A percentile compares a stretch with the other conserved stretches of the same genome.
Conservation (phyloP, 2,888 invertebrate species). For the Osedax fenrisi region DNA sequence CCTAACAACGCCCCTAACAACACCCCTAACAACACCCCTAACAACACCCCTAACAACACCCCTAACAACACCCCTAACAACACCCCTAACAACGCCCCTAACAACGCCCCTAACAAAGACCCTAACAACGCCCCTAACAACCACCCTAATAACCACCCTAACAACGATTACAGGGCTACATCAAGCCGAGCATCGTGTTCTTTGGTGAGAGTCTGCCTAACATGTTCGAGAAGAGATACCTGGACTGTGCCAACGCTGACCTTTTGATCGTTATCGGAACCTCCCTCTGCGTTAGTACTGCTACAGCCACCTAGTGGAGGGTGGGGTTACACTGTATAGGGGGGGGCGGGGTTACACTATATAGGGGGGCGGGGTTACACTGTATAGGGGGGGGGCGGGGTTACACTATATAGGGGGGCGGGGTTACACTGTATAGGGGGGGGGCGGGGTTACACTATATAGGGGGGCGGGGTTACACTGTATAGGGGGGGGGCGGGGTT, state of each 20-base stretch:
- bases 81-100: not conserved
- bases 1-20: no score
- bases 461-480: no score
- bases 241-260: constrained; percentile 34
- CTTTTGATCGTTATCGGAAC: constrained; percentile 36
- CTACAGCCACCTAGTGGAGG: no score
- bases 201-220: constrained; percentile 36
- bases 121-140: not conserved
- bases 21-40: no score
- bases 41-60: not conserved
- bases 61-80: not conserved
- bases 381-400: no score
- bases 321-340: no score
- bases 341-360: no score
- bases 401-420: no score
- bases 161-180: constrained; percentile 31
- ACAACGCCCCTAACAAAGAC: not conserved
- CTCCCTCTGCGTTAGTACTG: constrained; percentile 35
- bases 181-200: constrained; percentile 38
- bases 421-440: no score
- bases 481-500: no score
- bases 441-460: no score
- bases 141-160: not conserved
- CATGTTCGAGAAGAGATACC: constrained; percentile 30
- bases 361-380: no score